Conservation (phyloP, 2,113 vertebrate genomes). For the Rhinolophus sinicus region DNA sequence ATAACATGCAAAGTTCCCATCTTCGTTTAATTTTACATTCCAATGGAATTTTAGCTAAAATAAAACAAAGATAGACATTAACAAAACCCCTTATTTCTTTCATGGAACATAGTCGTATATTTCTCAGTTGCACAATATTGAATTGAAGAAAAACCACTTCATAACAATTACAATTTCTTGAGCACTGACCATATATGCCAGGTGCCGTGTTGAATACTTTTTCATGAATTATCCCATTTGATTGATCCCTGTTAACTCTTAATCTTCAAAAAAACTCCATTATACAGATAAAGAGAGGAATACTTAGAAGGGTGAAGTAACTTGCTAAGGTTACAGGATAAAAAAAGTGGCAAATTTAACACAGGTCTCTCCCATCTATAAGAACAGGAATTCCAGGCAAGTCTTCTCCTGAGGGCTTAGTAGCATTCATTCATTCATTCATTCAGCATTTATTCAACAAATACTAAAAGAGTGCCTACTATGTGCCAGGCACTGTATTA, state of each 20-base stretch:
- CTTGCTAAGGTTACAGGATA: not conserved
- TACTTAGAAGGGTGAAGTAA: not conserved
- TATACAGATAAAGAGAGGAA: not conserved
- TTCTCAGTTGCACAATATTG: not conserved
- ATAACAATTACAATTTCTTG: not conserved
- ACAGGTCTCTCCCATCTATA: not conserved
- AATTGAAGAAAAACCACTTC: not conserved
- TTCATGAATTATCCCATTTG: not conserved
- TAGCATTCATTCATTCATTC: not conserved
- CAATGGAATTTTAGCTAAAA: not conserved
- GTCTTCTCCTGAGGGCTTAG: not conserved
- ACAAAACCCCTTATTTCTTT: not conserved
- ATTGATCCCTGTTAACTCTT: not conserved
- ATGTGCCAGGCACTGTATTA: not conserved
- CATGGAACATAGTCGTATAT: not conserved
- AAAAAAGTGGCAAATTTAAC: slow-evolving; percentile 1
- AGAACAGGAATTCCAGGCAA: not conserved
- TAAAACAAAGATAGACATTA: not conserved
- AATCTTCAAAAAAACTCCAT: not conserved
- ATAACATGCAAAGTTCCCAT: not conserved
- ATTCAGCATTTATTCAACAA: not conserved
- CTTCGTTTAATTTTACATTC: not conserved
- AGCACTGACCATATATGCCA: not conserved
- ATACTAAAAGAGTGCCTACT: not conserved
- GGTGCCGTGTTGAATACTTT: not conserved